Base-by-base conservation (phyloP, 2,113 vertebrate genomes). In the Anoplopoma fimbria region DNA sequence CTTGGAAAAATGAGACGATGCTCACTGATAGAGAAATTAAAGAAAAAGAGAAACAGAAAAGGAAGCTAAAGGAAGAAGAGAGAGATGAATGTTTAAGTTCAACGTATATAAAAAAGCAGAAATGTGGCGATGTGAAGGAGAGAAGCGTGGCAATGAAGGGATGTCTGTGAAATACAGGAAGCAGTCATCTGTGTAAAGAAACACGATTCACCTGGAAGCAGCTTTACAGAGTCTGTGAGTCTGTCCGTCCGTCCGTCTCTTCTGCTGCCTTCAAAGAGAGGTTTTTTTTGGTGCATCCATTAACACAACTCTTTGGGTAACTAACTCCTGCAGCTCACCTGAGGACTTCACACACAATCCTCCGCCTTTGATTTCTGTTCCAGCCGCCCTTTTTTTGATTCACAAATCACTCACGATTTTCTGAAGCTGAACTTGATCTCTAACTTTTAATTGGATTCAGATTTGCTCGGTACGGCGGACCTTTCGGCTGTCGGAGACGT, bases 401-500 rank as follows among this genome's bases (percentile, higher is more conserved):
- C 58, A 8, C 68, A 73, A 55, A 83, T 83, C 58, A 57, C 58
- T 68, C 68, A 25, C 25, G 53, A 76, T 72, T 51, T 38, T 38
- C 6, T 17, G 45, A 42, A 80, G 76, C 76, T 10, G 7, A 79
- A 69, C 45, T 40, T 25, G 79, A 77, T 83, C 70, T 84, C 57
- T 72, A 69, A 81, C 67, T 87, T 88, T 84, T 89, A 87, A 89
- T 89, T 84, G 87, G 82, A 82, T 85, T 76, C 55, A 78, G 77
- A 71, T 47, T 34, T 2, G 21, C 45, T 67, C 0, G 36, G 55
- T 53, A 25, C 63, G 0, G 65, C 58, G 62, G 69, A 61, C 77
- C 38, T 34, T 62, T 60, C 45, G 69, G 60, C 75, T 82, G 58
- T 72, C 76, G 25, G 82, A 85, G 65, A 75, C 79, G 55, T 85